Base-by-base conservation (phyloP, 2,888 invertebrate genomes). In the Drosophila testacea region DNA sequence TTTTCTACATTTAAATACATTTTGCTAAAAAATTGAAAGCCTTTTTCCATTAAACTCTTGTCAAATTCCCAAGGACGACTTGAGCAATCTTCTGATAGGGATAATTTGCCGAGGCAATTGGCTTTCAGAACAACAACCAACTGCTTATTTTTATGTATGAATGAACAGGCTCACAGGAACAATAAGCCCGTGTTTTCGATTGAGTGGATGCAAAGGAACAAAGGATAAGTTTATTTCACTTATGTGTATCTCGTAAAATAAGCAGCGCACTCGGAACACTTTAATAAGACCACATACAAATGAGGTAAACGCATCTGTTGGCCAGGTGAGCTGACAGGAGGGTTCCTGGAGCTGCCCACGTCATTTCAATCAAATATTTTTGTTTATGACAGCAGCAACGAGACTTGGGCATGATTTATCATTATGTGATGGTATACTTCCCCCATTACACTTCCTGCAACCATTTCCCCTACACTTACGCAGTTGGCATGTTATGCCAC, bases 321-420 rank as follows among this genome's bases (percentile, higher is more conserved):
- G 59, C 22, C 81, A 75, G 75, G 71, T 74, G 50, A 74, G 41
- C 66, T 70, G 81, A 61, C 65, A 66, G 70, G 59, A 38, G 52
- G 34, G 51, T 32, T 48, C 6, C 56, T 30, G 42, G 32, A 47
- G 68, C 76, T 65, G 65, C 74, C 77, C 69, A 77, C 54, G 62
- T 79, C 80, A 81, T 74, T 83, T 83, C 83, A 83, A 83, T 86
- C 83, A 86, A 83, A 83, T 74, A 79, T 76, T 69, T 79, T 86
- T 83, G 83, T 73, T 83, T 86, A 79, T 86, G 83, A 83, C 83
- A 79, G 68, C 80, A 52, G 48, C 59, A 51, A 22, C 64, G 62
- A 64, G 64, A 46, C 51, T 63, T 42, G n/a, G 66, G 64, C 55
- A 83, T 82, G 86, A 82, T 82, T 82, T 82, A 82, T 82, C 83